These are phyloP conservation scores for Aromia moschata DNA, from an alignment of 2,888 invertebrate genomes.

Conservation along the genomic window DNA sequence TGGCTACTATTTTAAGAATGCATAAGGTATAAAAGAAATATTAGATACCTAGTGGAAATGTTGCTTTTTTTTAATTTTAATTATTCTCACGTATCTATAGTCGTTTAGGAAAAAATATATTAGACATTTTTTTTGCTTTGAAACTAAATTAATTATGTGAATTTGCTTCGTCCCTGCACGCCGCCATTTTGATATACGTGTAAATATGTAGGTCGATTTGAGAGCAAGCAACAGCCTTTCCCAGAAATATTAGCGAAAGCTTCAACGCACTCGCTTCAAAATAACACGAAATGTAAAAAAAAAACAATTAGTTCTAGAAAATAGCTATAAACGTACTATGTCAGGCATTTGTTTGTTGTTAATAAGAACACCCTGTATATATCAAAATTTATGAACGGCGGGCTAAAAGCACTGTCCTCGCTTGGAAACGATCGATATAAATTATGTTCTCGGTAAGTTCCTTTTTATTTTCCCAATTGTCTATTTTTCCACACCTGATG, in stretches of 20 bases:
- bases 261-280: neutral
- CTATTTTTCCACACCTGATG: too few relatives aligned
- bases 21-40: too few relatives aligned
- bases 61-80: too few relatives aligned
- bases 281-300: neutral
- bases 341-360: neutral
- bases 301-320: neutral
- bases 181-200: neutral
- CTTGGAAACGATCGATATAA: neutral
- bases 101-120: too few relatives aligned
- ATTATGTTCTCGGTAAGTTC: too few relatives aligned
- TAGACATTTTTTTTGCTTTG: too few relatives aligned
- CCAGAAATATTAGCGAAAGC: neutral
- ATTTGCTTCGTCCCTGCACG: neutral
- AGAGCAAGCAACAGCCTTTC: neutral
- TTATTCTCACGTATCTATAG: too few relatives aligned
- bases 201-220: neutral
- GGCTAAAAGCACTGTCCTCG: neutral
- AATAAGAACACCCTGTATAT: conserved; percentile 11
- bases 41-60: too few relatives aligned
- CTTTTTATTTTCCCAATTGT: too few relatives aligned
- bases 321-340: neutral
- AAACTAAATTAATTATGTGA: neutral
- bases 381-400: conserved; percentile 20
- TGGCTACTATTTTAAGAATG: too few relatives aligned